A percentile compares a stretch with the other conserved stretches of the same genome.
Evolutionary conservation across 2,888 invertebrate genomes (phyloP).

Genomic region (Trilocha varians): DNA sequence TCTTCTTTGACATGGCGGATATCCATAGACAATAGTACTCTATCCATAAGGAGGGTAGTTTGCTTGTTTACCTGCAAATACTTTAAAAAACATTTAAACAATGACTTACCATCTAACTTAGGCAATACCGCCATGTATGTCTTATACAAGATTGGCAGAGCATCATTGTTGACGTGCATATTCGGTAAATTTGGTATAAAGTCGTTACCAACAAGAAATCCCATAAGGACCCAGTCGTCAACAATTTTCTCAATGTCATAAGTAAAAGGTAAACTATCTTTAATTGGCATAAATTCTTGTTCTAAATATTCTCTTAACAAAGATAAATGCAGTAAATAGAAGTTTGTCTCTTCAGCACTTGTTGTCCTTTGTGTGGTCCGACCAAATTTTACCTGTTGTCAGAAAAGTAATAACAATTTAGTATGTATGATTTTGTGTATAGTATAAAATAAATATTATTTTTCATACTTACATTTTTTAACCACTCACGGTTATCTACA

Average conservation of each 20-base stretch:
- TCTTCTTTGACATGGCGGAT: too few relatives aligned
- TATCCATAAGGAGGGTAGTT: too few relatives aligned
- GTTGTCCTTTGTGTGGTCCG: slow-evolving; percentile 77
- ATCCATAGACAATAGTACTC: too few relatives aligned
- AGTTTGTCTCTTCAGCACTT: slow-evolving; percentile 91
- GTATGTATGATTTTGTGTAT: too few relatives aligned
- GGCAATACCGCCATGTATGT: slow-evolving; percentile 92
- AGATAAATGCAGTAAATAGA: slow-evolving; percentile 93
- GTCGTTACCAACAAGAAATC: slow-evolving; percentile 97
- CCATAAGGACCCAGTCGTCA: slow-evolving; percentile 99
- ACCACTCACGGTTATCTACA: too few relatives aligned
- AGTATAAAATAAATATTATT: too few relatives aligned
- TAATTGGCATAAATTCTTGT: slow-evolving; percentile 87
- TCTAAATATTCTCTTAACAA: slow-evolving; percentile 93
- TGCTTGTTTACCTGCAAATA: slow-evolving; percentile 4
- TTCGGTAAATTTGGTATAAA: slow-evolving; percentile 97
- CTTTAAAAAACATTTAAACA: background rate
- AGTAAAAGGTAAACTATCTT: slow-evolving; percentile 77
- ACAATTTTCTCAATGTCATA: slow-evolving; percentile 93
- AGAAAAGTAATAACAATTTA: slow-evolving; percentile 3
- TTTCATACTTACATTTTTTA: too few relatives aligned
- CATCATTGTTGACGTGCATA: slow-evolving; percentile 93
- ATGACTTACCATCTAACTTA: slow-evolving; percentile 81
- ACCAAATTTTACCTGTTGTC: slow-evolving; percentile 81
- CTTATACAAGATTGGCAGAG: slow-evolving; percentile 88